Conservation (phyloP, 2,113 vertebrate genomes). For the Strix aluco region DNA sequence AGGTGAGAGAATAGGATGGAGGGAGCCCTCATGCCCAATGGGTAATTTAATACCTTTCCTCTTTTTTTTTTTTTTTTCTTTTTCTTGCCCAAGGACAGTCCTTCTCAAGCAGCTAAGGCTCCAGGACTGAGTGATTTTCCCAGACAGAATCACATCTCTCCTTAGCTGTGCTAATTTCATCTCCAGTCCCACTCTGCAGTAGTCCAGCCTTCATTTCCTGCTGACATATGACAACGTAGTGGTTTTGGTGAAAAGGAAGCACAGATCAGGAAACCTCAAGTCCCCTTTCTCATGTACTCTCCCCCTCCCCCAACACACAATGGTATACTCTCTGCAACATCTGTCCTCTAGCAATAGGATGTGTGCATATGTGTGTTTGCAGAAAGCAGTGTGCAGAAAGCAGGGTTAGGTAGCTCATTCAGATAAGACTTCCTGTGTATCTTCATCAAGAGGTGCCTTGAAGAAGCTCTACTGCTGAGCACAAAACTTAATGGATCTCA, state of each 20-base stretch:
- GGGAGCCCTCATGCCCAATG: accelerated
- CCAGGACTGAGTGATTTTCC: not conserved
- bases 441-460: not conserved
- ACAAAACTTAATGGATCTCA: not conserved
- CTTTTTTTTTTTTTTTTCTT: not conserved
- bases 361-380: not conserved
- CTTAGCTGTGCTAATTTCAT: not conserved
- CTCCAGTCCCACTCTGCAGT: not conserved
- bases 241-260: not conserved
- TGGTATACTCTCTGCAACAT: not conserved
- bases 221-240: not conserved
- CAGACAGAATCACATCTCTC: not conserved
- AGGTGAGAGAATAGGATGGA: not conserved
- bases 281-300: not conserved
- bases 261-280: not conserved
- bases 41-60: not conserved
- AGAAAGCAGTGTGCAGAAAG: not conserved
- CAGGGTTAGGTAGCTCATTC: not conserved
- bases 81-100: not conserved
- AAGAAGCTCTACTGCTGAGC: not conserved
- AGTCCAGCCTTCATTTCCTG: not conserved
- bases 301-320: accelerated
- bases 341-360: not conserved
- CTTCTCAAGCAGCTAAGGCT: not conserved
- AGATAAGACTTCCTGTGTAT: not conserved